Evolutionary conservation across 1,140 invertebrate genomes (phyloP), one percentile per base, ranked within the genome.

Genomic region (Araneus ventricosus): DNA sequence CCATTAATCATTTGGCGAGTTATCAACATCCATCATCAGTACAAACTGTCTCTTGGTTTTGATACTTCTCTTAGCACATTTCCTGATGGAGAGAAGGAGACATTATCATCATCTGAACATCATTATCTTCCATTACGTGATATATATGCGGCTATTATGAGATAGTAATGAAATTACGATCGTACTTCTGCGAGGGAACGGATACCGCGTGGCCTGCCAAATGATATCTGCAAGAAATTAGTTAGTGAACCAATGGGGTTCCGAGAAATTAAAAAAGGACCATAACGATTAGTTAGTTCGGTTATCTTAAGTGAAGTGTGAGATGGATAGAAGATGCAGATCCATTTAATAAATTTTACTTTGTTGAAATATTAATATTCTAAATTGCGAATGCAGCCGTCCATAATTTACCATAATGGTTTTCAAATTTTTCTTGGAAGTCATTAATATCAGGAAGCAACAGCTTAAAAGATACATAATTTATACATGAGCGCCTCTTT

Each of bases 151-250:
- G 30, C 30, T 30, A 75, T 75, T 75, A 75, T 75, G 30, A 37
- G 67, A 75, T 75, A 75, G 67, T 75, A 75, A 75, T 75, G 67
- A 75, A 75, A 75, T 75, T 75, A 75, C 14, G 34, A 34, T 34
- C 67, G 27, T 34, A 75, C 5, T 2, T 75, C 67, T 75, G 4
- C 30, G 20, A 75, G 67, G 7, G 24, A 63, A 30, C 8, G 7
- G 24, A 67, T n/a, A 27, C 30, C 30, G 27, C 8, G 27, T 20
- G 17, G 27, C 14, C 14, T 37, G 67, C 30, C 10, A 30, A 75
- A 75, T 75, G 67, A 63, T 63, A 63, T 63, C 24, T 52, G 10
- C 1, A 52, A 52, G 20, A n/a, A 63, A 63, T 63, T n/a, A 63
- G 59, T 24, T n/a, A 6, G 17, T 63, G 20, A n/a, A 63, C 20